Conservation (phyloP, 2,888 invertebrate genomes). For the Graphium colonna region DNA sequence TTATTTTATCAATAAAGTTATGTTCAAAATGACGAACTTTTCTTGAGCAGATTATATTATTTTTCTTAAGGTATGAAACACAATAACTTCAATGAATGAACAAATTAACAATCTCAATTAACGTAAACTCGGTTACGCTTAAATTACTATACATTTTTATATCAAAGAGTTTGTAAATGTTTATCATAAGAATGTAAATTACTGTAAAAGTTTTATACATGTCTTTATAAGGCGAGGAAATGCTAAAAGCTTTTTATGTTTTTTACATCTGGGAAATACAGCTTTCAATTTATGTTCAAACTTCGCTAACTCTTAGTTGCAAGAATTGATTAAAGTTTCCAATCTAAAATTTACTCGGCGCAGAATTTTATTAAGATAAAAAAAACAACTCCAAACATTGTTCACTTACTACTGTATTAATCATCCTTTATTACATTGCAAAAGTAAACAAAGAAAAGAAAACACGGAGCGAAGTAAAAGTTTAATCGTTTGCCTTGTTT, state of each 20-base stretch:
- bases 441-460: not conserved
- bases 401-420: not conserved
- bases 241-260: not conserved
- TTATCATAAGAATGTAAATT: not conserved
- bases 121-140: no score
- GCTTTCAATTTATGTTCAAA: constrained; percentile 10
- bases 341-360: constrained; percentile 16
- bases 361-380: constrained; percentile 17
- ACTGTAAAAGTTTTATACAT: not conserved
- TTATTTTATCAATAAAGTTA: no score
- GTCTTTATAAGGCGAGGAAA: not conserved
- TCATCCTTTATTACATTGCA: no score
- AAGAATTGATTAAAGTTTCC: constrained; percentile 14
- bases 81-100: no score
- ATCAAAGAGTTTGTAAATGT: no score
- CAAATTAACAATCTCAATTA: no score
- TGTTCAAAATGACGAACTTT: no score
- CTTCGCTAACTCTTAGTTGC: constrained; percentile 14
- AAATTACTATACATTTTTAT: no score
- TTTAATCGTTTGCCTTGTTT: not conserved
- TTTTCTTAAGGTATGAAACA: no score
- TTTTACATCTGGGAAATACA: constrained; percentile 4
- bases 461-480: not conserved
- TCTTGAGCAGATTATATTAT: no score
- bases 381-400: constrained; percentile 1